phyloP scores from a whole-genome alignment of 1,140 invertebrate species.

The Papilio glaucus region DNA sequence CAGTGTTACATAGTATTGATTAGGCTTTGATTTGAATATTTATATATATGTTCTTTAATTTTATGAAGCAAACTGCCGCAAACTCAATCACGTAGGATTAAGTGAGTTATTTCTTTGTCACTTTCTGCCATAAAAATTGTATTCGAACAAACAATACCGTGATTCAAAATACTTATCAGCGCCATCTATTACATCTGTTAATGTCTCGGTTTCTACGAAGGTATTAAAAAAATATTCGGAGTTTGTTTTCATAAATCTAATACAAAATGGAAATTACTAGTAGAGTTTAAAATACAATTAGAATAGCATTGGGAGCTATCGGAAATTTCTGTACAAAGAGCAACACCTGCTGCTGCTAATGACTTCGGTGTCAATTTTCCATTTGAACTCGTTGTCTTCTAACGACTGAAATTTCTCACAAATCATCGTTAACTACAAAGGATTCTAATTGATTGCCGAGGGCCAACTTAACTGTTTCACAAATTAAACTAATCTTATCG shows the following conservation, averaged over 20 bases:
- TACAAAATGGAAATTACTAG: too few relatives aligned
- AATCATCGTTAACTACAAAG: conserved; percentile 26
- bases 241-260: neutral
- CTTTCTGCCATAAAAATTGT: neutral
- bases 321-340: conserved; percentile 9
- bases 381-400: conserved; percentile 14
- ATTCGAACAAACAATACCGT: neutral
- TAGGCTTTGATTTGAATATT: too few relatives aligned
- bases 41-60: too few relatives aligned
- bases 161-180: neutral
- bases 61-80: neutral
- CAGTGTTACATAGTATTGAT: neutral
- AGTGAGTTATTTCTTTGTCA: neutral
- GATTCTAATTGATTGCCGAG: conserved; percentile 4
- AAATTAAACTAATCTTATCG: conserved; percentile 4
- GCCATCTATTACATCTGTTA: neutral
- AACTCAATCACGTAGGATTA: neutral
- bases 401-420: conserved; percentile 20
- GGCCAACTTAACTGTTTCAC: neutral
- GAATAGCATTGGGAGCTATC: neutral
- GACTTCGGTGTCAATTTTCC: conserved; percentile 20
- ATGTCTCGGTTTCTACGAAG: too few relatives aligned
- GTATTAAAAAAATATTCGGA: neutral
- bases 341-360: conserved; percentile 18
- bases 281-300: conserved; percentile 20